Base-by-base conservation (phyloP, 2,888 invertebrate species). In the Eumerus sabulonum region DNA sequence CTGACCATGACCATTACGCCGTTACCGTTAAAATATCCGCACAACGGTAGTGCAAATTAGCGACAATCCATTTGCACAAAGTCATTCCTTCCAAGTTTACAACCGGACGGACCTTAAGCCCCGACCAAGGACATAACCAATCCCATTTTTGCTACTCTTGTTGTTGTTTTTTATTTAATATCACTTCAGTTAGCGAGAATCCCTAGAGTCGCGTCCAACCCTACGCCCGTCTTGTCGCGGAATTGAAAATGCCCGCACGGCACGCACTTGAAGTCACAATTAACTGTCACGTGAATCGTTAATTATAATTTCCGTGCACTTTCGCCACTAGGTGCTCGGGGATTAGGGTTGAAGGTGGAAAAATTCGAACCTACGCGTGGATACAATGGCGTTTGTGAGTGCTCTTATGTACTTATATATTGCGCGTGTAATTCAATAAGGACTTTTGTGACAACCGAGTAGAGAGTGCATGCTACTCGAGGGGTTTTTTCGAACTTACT, bases 201-300 rank as follows among this genome's bases (percentile, higher is more conserved):
- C 53, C 63, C 53, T 11, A 14, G 53, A 53, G 45, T 14, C 5
- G 14, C 17, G 50, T 7, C 17, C 42, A 9, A 38, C 27, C 17
- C 17, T 12, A 9, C 16, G 9, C 1, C 11, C 17, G 17, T 17
- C 47, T 17, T 45, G 27, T 27, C 27, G 27, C 16, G 13, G 44
- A 35, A 17, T 36, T 42, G 27, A 18, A 62, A 74, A 74, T 67
- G 56, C 36, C 48, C 62, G 44, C 38, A 12, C 16, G 62, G 56
- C 74, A 74, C 74, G 74, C 74, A 74, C 60, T 62, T 50, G 48
- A 13, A 38, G 18, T 53, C 53, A n/a, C 54, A 36, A 40, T 67
- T 56, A 74, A 62, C 56, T 67, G 54, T 67, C 67, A 74, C 74
- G 74, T 74, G 67, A 74, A 67, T 62, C 45, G 38, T 56, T 74